Conservation (phyloP, 2,797 vertebrate genomes). For the Rhadinocentrus ornatus region DNA sequence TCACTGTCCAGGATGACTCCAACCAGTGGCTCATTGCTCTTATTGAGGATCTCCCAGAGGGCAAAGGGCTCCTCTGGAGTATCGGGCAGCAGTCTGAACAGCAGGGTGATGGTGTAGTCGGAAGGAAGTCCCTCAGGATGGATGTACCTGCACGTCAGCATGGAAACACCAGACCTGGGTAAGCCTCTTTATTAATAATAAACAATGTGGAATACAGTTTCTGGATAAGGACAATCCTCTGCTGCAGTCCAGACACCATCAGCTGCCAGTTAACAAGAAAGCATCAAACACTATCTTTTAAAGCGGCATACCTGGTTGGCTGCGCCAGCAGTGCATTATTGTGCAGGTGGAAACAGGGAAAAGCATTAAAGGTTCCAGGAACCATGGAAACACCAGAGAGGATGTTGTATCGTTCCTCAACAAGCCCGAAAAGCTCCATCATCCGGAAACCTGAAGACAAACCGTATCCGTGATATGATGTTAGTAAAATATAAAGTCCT, state of each 20-base stretch:
- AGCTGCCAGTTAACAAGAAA: background rate
- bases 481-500: background rate
- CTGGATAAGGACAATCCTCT: background rate
- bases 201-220: background rate
- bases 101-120: constrained; percentile 93
- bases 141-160: constrained; percentile 81
- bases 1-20: constrained; percentile 97
- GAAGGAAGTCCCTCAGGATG: constrained; percentile 95
- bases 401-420: constrained; percentile 89
- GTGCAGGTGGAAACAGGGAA: constrained; percentile 90
- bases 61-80: constrained; percentile 94
- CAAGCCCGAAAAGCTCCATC: constrained; percentile 97
- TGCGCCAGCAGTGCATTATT: constrained; percentile 90
- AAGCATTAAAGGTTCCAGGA: constrained; percentile 94
- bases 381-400: constrained; percentile 94
- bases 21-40: constrained; percentile 89
- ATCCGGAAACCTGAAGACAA: constrained; percentile 90
- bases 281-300: background rate
- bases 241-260: constrained; percentile 5
- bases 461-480: background rate
- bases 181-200: background rate
- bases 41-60: constrained; percentile 95
- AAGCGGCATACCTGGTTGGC: constrained; percentile 87
- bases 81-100: constrained; percentile 92
- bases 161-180: background rate